Evolutionary conservation across 2,888 invertebrate genomes (phyloP).

Genomic region (Brenthis hecate): DNA sequence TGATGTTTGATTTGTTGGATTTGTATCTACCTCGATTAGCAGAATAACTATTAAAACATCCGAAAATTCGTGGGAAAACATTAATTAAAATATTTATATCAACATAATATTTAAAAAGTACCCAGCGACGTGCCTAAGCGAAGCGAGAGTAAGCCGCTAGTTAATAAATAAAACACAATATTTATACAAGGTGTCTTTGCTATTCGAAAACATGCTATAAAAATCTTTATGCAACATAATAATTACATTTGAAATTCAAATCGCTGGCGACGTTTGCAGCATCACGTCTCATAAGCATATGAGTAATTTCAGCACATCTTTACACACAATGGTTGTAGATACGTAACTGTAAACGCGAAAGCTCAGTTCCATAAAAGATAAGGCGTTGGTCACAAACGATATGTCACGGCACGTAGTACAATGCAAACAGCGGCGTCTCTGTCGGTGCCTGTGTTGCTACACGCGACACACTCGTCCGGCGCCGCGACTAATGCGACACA

Average conservation of each 20-base stretch:
- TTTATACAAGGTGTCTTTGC: not conserved
- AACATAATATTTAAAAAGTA: no score
- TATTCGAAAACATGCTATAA: not conserved
- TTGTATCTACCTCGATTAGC: no score
- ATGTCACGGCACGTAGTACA: slow-evolving; percentile 79
- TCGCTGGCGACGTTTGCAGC: slow-evolving; percentile 47
- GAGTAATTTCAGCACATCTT: slow-evolving; percentile 29
- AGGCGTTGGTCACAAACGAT: slow-evolving; percentile 71
- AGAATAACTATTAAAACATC: no score
- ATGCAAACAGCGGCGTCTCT: slow-evolving; percentile 78
- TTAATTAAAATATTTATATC: no score
- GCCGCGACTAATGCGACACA: slow-evolving; percentile 74
- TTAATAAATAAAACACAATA: no score
- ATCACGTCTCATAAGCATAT: slow-evolving; percentile 47
- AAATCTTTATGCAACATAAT: not conserved
- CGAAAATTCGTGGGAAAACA: no score
- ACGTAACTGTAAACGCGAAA: slow-evolving; percentile 35
- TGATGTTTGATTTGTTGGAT: no score
- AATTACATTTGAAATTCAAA: slow-evolving; percentile 23
- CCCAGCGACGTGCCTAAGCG: no score
- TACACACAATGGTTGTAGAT: slow-evolving; percentile 33
- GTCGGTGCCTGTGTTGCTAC: slow-evolving; percentile 75
- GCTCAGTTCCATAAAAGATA: slow-evolving; percentile 58
- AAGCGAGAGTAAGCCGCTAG: no score
- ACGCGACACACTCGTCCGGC: slow-evolving; percentile 54